Conservation (phyloP, 2,888 invertebrate species). For the Synergus gifuensis region DNA sequence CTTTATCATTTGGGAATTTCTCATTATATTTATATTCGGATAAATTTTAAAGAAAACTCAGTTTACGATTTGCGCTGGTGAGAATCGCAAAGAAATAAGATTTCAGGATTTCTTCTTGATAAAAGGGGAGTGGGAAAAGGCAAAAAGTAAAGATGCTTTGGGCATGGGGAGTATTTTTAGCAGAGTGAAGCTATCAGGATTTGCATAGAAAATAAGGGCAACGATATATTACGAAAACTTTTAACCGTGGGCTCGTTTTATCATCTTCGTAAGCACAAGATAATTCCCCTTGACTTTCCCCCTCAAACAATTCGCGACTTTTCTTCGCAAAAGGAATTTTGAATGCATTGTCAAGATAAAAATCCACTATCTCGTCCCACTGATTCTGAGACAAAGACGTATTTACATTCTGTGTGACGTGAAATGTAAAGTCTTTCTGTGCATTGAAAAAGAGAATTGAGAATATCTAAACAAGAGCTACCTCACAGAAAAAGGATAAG, state of each 20-base stretch:
- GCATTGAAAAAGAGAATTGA: no score
- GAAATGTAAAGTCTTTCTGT: not conserved
- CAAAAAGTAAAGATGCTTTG: slow-evolving; percentile 46
- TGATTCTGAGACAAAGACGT: not conserved
- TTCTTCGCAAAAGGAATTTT: not conserved
- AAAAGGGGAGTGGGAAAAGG: slow-evolving; percentile 11
- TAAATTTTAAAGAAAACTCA: slow-evolving; percentile 61
- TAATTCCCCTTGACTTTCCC: slow-evolving; percentile 62
- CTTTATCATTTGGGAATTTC: slow-evolving; percentile 46
- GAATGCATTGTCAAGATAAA: not conserved
- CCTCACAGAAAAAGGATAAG: no score
- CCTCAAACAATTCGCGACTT: not conserved
- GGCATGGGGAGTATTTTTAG: slow-evolving; percentile 68
- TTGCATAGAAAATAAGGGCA: slow-evolving; percentile 71
- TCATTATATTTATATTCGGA: slow-evolving; percentile 69
- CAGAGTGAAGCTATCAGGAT: slow-evolving; percentile 68
- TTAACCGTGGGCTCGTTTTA: slow-evolving; percentile 61
- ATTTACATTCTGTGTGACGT: not conserved
- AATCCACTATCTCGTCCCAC: not conserved
- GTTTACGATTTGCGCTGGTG: slow-evolving; percentile 45
- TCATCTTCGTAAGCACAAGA: slow-evolving; percentile 55
- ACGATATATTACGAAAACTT: slow-evolving; percentile 70
- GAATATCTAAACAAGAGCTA: no score
- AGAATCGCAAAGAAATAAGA: slow-evolving; percentile 42
- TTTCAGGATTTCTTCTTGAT: slow-evolving; percentile 4